Conservation (phyloP, 2,113 vertebrate genomes). For the Burhinus oedicnemus region DNA sequence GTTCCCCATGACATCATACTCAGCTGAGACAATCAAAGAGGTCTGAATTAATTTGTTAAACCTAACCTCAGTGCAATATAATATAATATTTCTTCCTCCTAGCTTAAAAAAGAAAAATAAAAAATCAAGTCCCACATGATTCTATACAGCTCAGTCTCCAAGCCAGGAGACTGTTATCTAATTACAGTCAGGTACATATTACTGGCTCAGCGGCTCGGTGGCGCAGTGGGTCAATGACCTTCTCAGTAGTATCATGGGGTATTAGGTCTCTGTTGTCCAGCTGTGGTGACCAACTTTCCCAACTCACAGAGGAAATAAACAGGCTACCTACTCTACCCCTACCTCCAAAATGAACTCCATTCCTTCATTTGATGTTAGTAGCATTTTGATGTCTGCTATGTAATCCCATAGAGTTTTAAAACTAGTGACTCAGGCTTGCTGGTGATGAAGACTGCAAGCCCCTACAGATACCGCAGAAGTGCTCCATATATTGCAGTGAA, state of each 20-base stretch:
- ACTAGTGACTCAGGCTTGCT: not conserved
- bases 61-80: not conserved
- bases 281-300: not conserved
- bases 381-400: not conserved
- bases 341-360: not conserved
- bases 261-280: not conserved
- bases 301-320: not conserved
- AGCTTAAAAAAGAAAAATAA: not conserved
- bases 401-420: not conserved
- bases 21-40: constrained; percentile 1
- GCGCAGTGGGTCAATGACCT: not conserved
- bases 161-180: not conserved
- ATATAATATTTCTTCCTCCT: constrained; percentile 12
- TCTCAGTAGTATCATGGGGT: not conserved
- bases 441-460: not conserved
- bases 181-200: not conserved
- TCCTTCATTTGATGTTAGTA: not conserved
- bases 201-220: not conserved
- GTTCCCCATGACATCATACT: not conserved
- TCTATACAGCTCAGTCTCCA: not conserved
- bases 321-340: not conserved
- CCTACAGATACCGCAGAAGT: not conserved
- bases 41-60: not conserved
- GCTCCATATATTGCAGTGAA: not conserved
- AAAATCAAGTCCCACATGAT: not conserved